phyloP scores from a whole-genome alignment of 2,888 invertebrate genomes.

The Colostygia pectinataria region DNA sequence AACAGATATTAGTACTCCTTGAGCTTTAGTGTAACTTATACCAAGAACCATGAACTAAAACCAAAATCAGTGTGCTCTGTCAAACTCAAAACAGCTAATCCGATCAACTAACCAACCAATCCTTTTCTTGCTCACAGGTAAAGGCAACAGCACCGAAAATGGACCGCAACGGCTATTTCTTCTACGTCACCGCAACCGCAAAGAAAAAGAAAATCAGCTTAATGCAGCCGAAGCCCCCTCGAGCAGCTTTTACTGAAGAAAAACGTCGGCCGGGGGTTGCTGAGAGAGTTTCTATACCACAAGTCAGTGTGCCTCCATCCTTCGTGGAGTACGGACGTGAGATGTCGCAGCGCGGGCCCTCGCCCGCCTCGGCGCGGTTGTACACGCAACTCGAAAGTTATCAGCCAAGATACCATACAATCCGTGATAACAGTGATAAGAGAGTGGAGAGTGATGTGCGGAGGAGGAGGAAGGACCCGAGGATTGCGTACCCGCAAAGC shows the following conservation, averaged over 20 bases:
- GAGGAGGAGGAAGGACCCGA: constrained; percentile 63
- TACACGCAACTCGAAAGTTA: constrained; percentile 79
- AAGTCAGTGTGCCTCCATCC: constrained; percentile 62
- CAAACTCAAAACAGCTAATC: too few relatives aligned
- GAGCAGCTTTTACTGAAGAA: constrained; percentile 72
- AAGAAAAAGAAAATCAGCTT: constrained; percentile 80
- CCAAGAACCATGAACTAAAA: too few relatives aligned
- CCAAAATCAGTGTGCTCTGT: too few relatives aligned
- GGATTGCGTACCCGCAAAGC: constrained; percentile 59
- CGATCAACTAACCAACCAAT: background rate
- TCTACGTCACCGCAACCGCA: constrained; percentile 75
- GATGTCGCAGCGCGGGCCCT: constrained; percentile 66
- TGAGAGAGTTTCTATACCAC: constrained; percentile 51
- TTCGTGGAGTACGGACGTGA: constrained; percentile 61
- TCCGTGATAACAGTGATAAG: constrained; percentile 75
- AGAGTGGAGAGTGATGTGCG: constrained; percentile 75
- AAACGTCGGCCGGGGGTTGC: constrained; percentile 69
- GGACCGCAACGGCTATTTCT: constrained; percentile 79
- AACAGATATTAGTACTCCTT: too few relatives aligned
- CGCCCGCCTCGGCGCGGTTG: constrained; percentile 72
- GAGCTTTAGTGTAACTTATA: too few relatives aligned
- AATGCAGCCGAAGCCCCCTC: constrained; percentile 77
- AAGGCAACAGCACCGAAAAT: constrained; percentile 76
- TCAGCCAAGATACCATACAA: constrained; percentile 77
- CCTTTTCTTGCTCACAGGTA: constrained; percentile 55